A percentile compares a stretch with the other conserved stretches of the same genome.
Evolutionary conservation across 2,888 invertebrate genomes (phyloP).

Genomic region (Stenodera caucasica): DNA sequence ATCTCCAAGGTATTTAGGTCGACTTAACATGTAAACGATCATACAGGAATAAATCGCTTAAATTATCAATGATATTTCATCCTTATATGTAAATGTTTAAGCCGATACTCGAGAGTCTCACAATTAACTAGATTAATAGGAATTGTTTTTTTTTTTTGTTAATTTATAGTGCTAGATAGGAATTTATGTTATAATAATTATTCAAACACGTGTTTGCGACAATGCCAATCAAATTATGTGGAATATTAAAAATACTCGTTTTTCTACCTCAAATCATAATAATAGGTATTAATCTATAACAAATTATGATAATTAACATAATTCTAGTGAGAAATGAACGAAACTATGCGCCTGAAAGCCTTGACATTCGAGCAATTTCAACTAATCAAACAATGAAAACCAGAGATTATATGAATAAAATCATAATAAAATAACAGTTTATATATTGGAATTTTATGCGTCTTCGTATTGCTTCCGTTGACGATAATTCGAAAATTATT

Average conservation of each 20-base stretch:
- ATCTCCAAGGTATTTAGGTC: slow-evolving; percentile 54
- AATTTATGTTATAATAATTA: not conserved
- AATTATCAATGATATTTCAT: slow-evolving; percentile 7
- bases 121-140: no score
- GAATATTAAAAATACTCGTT: not conserved
- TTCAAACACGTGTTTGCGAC: not conserved
- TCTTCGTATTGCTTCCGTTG: no score
- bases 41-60: slow-evolving; percentile 32
- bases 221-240: not conserved
- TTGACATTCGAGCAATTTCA: not conserved
- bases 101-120: not conserved
- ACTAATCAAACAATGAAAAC: not conserved
- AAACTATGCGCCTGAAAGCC: not conserved
- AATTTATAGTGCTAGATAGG: no score
- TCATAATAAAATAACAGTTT: not conserved
- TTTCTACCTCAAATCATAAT: not conserved
- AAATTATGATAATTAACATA: not conserved
- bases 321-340: not conserved
- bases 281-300: not conserved
- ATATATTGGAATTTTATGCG: not conserved
- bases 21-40: slow-evolving; percentile 39
- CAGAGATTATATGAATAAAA: not conserved
- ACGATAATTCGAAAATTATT: no score
- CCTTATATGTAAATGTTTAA: not conserved
- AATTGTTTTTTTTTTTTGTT: no score